Evolutionary conservation across 2,888 invertebrate genomes (phyloP).

Genomic region (Sarcophaga subvicina): DNA sequence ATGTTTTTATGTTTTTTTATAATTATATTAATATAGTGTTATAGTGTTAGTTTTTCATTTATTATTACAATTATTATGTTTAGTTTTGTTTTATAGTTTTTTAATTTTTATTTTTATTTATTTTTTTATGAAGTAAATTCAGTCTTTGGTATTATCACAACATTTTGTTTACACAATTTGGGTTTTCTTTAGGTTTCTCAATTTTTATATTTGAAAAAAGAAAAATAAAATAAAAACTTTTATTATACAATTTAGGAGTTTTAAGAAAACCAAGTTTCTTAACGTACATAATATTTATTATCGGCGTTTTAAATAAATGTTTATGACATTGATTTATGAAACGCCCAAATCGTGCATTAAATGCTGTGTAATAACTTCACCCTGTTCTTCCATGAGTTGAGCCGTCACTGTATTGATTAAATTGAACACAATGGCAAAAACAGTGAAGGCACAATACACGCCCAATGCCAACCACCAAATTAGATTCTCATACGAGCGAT

Average conservation of each 20-base stretch:
- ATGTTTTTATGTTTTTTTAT: constrained; percentile 7
- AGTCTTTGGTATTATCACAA: constrained; percentile 83
- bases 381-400: constrained; percentile 80
- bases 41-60: constrained; percentile 11
- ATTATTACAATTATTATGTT: constrained; percentile 30
- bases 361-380: constrained; percentile 81
- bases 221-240: constrained; percentile 13
- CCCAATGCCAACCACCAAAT: constrained; percentile 98
- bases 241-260: neutral
- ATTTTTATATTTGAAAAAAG: constrained; percentile 58
- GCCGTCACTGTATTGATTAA: constrained; percentile 84
- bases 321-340: constrained; percentile 75
- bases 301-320: constrained; percentile 43
- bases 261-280: neutral
- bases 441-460: constrained; percentile 95
- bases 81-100: constrained; percentile 28
- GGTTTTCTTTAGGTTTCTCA: constrained; percentile 69
- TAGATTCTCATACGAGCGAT: constrained; percentile 92
- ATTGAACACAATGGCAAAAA: constrained; percentile 96
- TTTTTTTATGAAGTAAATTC: constrained; percentile 79
- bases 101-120: constrained; percentile 44
- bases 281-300: neutral
- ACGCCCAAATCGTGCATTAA: constrained; percentile 82
- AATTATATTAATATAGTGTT: too few species aligned
- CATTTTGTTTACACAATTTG: constrained; percentile 82